Evolutionary conservation across 2,797 vertebrate species (phyloP).

Genomic region (Sparus aurata): DNA sequence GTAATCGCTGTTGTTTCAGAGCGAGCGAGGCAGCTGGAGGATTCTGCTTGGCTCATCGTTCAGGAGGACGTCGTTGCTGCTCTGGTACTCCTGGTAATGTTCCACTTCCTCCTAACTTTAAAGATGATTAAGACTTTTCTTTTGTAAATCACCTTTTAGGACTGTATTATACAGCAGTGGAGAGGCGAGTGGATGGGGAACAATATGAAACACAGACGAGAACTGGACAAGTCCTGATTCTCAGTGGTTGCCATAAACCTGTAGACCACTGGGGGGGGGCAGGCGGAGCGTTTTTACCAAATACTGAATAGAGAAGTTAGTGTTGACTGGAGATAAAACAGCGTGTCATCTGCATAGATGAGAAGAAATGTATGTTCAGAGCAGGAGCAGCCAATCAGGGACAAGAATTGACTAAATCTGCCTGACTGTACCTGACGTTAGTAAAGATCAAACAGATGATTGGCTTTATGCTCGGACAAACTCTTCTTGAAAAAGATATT

Average conservation of each 20-base stretch:
- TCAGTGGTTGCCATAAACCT: neutral
- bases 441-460: no score
- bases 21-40: slow-evolving; percentile 87
- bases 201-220: neutral
- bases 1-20: slow-evolving; percentile 71
- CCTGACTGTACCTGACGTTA: no score
- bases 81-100: slow-evolving; percentile 95
- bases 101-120: neutral
- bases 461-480: no score
- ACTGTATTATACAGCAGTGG: neutral
- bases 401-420: no score
- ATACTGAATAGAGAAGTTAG: no score
- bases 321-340: no score
- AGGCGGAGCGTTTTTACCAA: no score
- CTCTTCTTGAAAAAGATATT: no score
- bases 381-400: no score
- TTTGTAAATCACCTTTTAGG: neutral
- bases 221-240: neutral
- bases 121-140: neutral
- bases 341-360: no score
- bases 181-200: neutral
- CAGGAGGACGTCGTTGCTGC: slow-evolving; percentile 90
- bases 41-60: slow-evolving; percentile 87
- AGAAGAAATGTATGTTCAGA: no score
- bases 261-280: neutral